phyloP scores from a whole-genome alignment of 2,113 vertebrate species.

The Chloropsis hardwickii region DNA sequence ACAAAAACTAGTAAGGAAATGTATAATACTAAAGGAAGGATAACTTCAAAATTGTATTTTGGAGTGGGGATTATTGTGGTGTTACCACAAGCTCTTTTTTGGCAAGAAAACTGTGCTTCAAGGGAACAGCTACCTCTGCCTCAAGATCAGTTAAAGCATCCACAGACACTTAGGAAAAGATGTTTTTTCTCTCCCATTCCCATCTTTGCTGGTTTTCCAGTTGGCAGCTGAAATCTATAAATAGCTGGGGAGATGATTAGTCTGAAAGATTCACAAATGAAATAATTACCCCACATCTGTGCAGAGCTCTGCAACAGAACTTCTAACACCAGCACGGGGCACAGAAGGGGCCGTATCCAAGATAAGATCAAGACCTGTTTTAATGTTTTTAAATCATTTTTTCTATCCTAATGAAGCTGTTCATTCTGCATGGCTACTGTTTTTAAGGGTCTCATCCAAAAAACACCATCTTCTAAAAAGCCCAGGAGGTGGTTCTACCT shows the following conservation, averaged over 20 bases:
- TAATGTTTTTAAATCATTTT: not conserved
- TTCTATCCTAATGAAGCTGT: not conserved
- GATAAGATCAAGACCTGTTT: not conserved
- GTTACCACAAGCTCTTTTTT: not conserved
- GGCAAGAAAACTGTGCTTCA: not conserved
- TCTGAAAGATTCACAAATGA: slow-evolving; percentile 41
- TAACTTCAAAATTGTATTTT: not conserved
- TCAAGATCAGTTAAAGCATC: not conserved
- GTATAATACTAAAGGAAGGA: not conserved
- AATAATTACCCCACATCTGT: slow-evolving; percentile 35
- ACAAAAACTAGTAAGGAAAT: not conserved
- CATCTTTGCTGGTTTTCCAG: slow-evolving; percentile 12
- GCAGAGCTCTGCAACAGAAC: not conserved
- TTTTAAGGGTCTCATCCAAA: not conserved
- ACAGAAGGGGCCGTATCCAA: not conserved
- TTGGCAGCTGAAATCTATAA: slow-evolving; percentile 58
- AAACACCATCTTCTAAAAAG: not conserved
- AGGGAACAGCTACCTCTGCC: not conserved
- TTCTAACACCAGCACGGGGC: not conserved
- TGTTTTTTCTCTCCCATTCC: not conserved
- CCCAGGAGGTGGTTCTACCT: not conserved
- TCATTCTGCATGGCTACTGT: not conserved
- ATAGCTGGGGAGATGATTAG: slow-evolving; percentile 36
- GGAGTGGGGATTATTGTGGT: not conserved
- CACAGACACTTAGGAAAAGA: not conserved